These are phyloP conservation scores for Lagenorhynchus albirostris DNA, from an alignment of 2,113 vertebrate genomes.

Conservation along the genomic window DNA sequence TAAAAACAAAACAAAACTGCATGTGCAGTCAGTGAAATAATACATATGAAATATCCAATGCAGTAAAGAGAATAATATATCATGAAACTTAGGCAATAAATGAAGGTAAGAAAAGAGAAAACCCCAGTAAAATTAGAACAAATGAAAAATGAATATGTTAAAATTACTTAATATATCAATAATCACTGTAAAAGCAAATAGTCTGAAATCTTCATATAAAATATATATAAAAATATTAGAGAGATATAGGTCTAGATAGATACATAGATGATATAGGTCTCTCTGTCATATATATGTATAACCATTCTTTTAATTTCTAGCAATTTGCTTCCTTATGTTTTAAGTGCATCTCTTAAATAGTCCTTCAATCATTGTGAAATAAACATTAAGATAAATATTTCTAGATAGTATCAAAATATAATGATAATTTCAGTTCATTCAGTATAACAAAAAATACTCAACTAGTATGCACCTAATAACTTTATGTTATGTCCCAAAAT, in stretches of 20 bases:
- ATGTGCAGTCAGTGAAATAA: neutral
- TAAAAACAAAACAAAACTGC: neutral
- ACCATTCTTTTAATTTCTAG: neutral
- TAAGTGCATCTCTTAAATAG: neutral
- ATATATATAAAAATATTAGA: neutral
- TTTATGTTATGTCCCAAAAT: neutral
- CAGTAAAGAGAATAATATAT: neutral
- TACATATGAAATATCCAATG: neutral
- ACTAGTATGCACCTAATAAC: neutral
- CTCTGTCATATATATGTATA: neutral
- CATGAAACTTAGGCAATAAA: neutral
- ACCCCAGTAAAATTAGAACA: neutral
- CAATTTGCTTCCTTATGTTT: neutral
- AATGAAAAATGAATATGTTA: neutral
- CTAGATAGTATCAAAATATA: neutral
- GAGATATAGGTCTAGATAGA: neutral
- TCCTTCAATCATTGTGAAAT: neutral
- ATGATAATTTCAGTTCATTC: neutral
- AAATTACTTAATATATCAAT: neutral
- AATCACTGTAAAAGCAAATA: neutral
- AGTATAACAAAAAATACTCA: neutral
- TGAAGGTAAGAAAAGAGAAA: neutral
- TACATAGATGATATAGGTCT: neutral
- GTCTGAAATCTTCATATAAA: neutral
- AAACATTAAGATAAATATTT: neutral